A percentile compares a stretch with the other conserved stretches of the same genome.
Evolutionary conservation across 2,797 vertebrate genomes (phyloP).

Genomic region (Phataginus tetradactyla): DNA sequence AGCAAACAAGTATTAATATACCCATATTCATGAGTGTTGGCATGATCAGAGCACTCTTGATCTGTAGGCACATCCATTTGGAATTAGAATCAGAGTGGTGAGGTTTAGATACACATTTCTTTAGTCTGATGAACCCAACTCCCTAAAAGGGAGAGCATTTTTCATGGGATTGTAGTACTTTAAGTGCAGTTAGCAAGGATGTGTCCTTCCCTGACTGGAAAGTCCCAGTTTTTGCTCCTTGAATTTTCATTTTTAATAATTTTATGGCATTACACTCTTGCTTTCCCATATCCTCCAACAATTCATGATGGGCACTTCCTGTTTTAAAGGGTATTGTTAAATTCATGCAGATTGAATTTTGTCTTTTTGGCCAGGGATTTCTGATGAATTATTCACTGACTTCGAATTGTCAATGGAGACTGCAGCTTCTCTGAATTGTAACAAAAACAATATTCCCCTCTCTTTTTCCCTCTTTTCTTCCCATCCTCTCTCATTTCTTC

Average conservation of each 20-base stretch:
- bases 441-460: neutral
- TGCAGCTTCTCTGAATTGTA: neutral
- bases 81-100: neutral
- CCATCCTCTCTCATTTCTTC: neutral
- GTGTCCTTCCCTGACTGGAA: neutral
- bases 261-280: neutral
- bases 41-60: neutral
- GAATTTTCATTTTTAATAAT: slow-evolving; percentile 31
- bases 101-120: neutral
- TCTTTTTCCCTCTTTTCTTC: neutral
- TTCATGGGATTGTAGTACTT: neutral
- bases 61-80: neutral
- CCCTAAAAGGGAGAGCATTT: neutral
- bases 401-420: neutral
- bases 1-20: neutral
- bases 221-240: neutral
- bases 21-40: neutral
- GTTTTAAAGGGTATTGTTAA: slow-evolving; percentile 5
- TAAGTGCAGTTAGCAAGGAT: neutral
- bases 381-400: neutral
- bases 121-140: neutral
- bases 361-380: neutral
- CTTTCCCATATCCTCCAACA: neutral
- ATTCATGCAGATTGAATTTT: neutral
- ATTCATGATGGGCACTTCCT: neutral